Evolutionary conservation across 2,797 vertebrate genomes (phyloP).

Genomic region (Taeniopygia guttata): DNA sequence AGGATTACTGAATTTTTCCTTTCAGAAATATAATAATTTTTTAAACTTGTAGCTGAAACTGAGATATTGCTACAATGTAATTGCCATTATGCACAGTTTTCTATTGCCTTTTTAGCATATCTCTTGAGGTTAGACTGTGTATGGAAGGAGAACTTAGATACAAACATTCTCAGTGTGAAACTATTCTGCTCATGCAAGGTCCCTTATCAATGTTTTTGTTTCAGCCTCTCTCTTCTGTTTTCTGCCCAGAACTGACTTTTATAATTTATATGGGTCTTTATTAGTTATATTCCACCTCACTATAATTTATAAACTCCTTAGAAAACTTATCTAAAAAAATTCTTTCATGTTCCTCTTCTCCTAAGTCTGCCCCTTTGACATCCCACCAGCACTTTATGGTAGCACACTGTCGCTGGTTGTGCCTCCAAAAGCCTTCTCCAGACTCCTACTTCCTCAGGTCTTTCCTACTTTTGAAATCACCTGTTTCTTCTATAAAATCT

Average conservation of each 20-base stretch:
- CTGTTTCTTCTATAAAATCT: not conserved
- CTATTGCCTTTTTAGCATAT: not conserved
- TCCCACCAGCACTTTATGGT: not conserved
- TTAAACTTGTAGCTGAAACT: not conserved
- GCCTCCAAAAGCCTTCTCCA: not conserved
- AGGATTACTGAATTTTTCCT: not conserved
- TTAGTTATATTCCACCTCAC: not conserved
- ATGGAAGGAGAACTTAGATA: not conserved
- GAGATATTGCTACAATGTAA: not conserved
- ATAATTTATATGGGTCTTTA: not conserved
- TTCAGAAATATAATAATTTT: not conserved
- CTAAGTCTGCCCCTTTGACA: not conserved
- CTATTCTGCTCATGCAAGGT: not conserved
- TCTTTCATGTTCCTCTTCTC: not conserved
- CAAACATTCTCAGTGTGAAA: not conserved
- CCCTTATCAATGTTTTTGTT: not conserved
- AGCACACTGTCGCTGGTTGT: not conserved
- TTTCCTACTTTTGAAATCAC: not conserved
- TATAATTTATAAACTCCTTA: not conserved
- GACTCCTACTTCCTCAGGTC: not conserved
- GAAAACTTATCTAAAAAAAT: not conserved
- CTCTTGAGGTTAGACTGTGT: not conserved
- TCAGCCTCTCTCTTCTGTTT: not conserved
- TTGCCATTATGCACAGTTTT: not conserved
- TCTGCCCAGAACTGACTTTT: not conserved